Conservation (phyloP, 2,888 invertebrate genomes). For the Cordilura impudica region DNA sequence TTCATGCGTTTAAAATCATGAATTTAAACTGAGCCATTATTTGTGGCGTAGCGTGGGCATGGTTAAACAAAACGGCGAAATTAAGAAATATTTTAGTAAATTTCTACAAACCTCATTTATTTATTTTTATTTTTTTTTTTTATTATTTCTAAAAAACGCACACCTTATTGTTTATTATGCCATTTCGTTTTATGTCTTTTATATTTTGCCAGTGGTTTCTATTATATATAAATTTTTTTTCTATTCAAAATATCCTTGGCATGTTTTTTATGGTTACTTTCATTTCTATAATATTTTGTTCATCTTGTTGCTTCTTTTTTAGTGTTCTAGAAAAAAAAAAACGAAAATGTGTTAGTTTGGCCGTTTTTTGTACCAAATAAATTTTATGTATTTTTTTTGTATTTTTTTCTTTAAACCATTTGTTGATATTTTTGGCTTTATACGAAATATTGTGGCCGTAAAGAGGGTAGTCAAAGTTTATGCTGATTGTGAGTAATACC, state of each 20-base stretch:
- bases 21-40: no score
- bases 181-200: slow-evolving; percentile 47
- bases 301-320: slow-evolving; percentile 1
- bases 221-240: background rate
- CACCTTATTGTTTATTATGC: slow-evolving; percentile 30
- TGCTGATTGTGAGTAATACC: background rate
- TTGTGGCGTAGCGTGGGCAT: no score
- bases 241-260: slow-evolving; percentile 60
- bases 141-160: background rate
- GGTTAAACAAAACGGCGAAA: no score
- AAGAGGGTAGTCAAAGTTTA: background rate
- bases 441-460: background rate
- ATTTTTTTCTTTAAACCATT: background rate
- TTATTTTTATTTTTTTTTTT: background rate
- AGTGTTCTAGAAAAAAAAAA: slow-evolving; percentile 12
- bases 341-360: slow-evolving; percentile 36
- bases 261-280: slow-evolving; percentile 59
- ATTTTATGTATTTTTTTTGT: background rate
- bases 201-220: background rate
- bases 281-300: slow-evolving; percentile 27
- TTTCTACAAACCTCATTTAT: no score
- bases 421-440: background rate
- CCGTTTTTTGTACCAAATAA: slow-evolving; percentile 10
- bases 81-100: no score
- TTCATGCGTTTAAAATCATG: no score